A percentile compares a stretch with the other conserved stretches of the same genome.
phyloP scores from a whole-genome alignment of 2,797 vertebrate genomes.

The Anguilla marmorata region DNA sequence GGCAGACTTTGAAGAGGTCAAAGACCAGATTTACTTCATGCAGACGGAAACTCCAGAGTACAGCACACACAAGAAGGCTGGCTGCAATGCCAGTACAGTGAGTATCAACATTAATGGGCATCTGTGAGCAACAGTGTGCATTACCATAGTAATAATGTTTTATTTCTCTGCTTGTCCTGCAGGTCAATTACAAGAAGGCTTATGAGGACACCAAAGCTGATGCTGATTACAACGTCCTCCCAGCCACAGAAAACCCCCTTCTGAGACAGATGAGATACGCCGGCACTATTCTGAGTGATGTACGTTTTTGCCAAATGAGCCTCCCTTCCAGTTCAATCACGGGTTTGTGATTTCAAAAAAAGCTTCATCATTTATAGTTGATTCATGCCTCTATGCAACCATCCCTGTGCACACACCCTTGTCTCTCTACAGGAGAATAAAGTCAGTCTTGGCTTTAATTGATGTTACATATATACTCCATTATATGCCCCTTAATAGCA shows the following conservation, averaged over 20 bases:
- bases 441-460: not conserved
- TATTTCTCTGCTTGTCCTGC: constrained; percentile 32
- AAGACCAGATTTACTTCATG: constrained; percentile 99
- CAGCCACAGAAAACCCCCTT: constrained; percentile 92
- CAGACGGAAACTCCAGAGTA: constrained; percentile 96
- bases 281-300: constrained; percentile 87
- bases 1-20: constrained; percentile 79
- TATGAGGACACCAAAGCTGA: constrained; percentile 88
- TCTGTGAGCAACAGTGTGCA: not conserved
- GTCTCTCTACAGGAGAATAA: not conserved
- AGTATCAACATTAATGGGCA: constrained; percentile 28
- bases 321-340: not conserved
- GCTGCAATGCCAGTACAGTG: constrained; percentile 83
- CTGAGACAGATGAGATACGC: constrained; percentile 86
- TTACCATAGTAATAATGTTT: not conserved
- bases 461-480: not conserved
- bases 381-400: too few species aligned
- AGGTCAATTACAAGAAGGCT: constrained; percentile 93
- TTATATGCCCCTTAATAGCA: too few species aligned
- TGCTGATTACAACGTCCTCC: constrained; percentile 91
- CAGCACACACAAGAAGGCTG: constrained; percentile 80
- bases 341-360: too few species aligned
- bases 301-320: constrained; percentile 70
- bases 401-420: not conserved
- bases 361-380: too few species aligned